Evolutionary conservation across 2,113 vertebrate genomes (phyloP), one percentile per base, ranked within the genome.

Genomic region (Thunnus maccoyii): DNA sequence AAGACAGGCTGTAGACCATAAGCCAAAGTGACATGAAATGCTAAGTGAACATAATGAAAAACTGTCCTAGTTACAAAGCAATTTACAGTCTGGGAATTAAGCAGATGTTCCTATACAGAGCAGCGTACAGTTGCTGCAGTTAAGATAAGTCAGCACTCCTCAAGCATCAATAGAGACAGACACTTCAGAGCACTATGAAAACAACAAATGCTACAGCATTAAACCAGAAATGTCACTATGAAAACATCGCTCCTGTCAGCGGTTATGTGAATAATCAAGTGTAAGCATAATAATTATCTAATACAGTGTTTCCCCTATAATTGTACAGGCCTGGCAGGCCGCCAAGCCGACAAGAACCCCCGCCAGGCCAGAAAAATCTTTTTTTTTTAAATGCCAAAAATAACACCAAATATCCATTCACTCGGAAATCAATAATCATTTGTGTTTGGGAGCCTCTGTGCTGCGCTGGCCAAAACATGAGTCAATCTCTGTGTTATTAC

Each of bases 21-120:
- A 86, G 65, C 50, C 48, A 56, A 50, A 64, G 82, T 71, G 58
- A 82, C 68, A 82, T 46, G 17, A 68, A 90, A 83, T 46, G 47
- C 66, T 71, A 58, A 76, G 27, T 58, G 60, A 83, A 66, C 76
- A 66, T 70, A 83, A 83, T 67, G 64, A 83, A 72, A 82, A 72
- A 68, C 70, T 68, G 76, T 83, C 82, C 69, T 62, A 27, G 78
- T 82, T 84, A 84, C 66, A 63, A 58, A 84, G 71, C 61, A 64
- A 83, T 85, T 78, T 72, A 89, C 69, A 83, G 86, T 76, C 73
- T 14, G 36, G 61, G 54, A 76, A 83, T 10, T 55, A 55, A 89
- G 64, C 80, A 91, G 80, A 87, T 78, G 86, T 69, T 80, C 14
- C 47, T 57, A 75, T 22, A 82, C 46, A 69, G 47, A 81, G 79